Percentiles rank a stretch among this genome's conserved stretches.
These are phyloP conservation scores for Rhopalosiphum padi DNA, from an alignment of 1,140 invertebrate species.

Conservation along the genomic window DNA sequence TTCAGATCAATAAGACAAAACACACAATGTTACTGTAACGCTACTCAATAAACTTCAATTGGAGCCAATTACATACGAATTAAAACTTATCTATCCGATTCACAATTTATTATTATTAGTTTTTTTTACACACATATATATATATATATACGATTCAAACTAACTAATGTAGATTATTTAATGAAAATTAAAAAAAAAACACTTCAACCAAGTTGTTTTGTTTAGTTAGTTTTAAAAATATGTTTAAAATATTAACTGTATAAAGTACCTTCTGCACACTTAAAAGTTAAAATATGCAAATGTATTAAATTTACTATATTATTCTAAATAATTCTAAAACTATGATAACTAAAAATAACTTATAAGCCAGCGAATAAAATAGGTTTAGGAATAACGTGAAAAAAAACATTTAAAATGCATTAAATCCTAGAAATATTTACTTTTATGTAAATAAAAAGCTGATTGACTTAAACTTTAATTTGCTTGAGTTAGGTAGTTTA, in stretches of 20 bases:
- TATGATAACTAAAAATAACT: neutral
- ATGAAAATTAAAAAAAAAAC: neutral
- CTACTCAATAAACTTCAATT: no score
- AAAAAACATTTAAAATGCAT: neutral
- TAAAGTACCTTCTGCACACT: neutral
- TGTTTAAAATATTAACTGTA: neutral
- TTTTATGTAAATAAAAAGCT: neutral
- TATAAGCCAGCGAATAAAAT: neutral
- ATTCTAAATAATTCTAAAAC: neutral
- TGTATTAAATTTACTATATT: neutral
- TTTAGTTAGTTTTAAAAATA: neutral
- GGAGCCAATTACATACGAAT: no score
- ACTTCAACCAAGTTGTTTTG: neutral
- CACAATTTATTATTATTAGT: neutral
- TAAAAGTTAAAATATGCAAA: constrained; percentile 9
- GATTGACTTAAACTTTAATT: neutral
- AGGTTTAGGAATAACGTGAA: neutral
- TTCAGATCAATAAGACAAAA: neutral
- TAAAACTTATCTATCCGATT: neutral
- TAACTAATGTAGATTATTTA: neutral
- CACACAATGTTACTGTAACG: neutral
- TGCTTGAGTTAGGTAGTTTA: neutral
- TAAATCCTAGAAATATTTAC: neutral
- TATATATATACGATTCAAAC: neutral
- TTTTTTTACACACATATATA: no score